Percentiles rank a stretch among this genome's conserved stretches.
These are phyloP conservation scores for Anniella stebbinsi DNA, from an alignment of 2,797 vertebrate genomes.

Conservation along the genomic window DNA sequence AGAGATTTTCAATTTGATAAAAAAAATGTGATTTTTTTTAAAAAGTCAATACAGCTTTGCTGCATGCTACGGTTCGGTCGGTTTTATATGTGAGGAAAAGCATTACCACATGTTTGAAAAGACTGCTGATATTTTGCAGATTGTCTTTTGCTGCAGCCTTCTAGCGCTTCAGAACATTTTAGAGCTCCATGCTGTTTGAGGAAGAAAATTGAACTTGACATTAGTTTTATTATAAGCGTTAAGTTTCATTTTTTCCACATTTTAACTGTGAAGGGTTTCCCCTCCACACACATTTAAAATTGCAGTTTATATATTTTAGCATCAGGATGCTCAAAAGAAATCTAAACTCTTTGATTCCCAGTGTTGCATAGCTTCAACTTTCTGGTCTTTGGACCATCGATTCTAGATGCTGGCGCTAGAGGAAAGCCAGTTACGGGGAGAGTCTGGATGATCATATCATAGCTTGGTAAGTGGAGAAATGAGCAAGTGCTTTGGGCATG, in stretches of 20 bases:
- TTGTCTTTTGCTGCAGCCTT: constrained; percentile 77
- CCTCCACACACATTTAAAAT: neutral
- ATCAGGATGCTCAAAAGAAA: constrained; percentile 47
- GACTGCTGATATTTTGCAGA: constrained; percentile 86
- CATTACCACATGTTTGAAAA: constrained; percentile 92
- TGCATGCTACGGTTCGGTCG: constrained; percentile 80
- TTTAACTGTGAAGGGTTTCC: constrained; percentile 42
- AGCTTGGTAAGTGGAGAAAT: neutral
- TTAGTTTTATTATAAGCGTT: constrained; percentile 89
- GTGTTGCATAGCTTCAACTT: neutral
- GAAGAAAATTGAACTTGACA: constrained; percentile 90
- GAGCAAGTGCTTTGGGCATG: neutral
- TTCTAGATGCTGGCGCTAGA: neutral
- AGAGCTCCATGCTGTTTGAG: constrained; percentile 79
- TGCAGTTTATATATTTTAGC: constrained; percentile 35
- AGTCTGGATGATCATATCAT: neutral
- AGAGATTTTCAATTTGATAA: constrained; percentile 78
- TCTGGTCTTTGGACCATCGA: neutral
- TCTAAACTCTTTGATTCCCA: neutral
- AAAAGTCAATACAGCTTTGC: constrained; percentile 71
- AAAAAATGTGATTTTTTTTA: neutral
- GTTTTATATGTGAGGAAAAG: constrained; percentile 89
- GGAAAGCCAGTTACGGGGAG: neutral
- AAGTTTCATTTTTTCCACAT: constrained; percentile 76
- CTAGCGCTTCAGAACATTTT: constrained; percentile 86